Evolutionary conservation across 1,140 invertebrate genomes (phyloP), one percentile per base, ranked within the genome.

Genomic region (Apolygus lucorum): DNA sequence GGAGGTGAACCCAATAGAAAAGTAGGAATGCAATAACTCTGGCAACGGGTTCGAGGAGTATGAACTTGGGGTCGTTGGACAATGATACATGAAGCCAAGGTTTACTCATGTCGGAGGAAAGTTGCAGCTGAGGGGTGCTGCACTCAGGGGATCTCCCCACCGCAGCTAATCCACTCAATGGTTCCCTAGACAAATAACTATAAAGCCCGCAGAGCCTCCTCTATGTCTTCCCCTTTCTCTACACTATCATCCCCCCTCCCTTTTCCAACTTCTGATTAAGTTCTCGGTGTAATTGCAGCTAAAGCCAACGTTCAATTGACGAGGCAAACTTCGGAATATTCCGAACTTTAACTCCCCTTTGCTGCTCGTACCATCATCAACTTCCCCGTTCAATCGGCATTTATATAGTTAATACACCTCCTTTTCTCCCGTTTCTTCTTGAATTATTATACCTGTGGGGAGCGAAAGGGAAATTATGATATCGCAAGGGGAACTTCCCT

Each of bases 161-260:
- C 54, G 54, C 54, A 59, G 22, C 54, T 59, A 59, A 59, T 59
- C 54, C 54, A 59, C 54, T 59, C 54, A 59, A 59, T 24, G 54
- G 54, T 59, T 59, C 54, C 54, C 54, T 59, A 59, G 54, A 59
- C 54, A 17, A 59, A 59, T 59, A 59, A 59, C 54, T 11, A 59
- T 59, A 59, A 13, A 17, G 11, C 4, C 54, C 54, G 4, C 34
- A 17, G n/a, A n/a, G n/a, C n/a, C 34, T 42, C 54, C 22, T 59
- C 54, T 4, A 49, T 17, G 54, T 22, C 54, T 17, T 11, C 8
- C 54, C 8, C 54, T 24, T 21, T 14, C 11, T 59, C 34, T 49
- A 49, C 54, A 13, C 54, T 24, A 59, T 59, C 54, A 8, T 4
- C 54, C 22, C 13, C 22, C 54, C 54, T 59, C 54, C 54, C 22